phyloP scores from a whole-genome alignment of 2,113 vertebrate species.

The Falco punctatus region DNA sequence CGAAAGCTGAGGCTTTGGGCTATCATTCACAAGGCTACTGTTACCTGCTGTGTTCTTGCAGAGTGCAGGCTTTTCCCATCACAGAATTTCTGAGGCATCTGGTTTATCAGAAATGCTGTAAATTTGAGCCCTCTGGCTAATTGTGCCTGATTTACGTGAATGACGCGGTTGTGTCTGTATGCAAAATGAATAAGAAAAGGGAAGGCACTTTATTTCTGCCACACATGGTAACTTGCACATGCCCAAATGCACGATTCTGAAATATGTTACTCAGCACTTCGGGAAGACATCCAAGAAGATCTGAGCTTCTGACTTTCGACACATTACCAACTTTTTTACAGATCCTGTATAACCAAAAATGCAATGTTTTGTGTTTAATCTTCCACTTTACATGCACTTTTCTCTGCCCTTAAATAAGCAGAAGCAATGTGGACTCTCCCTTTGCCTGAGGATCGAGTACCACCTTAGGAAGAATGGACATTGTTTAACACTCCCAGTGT shows the following conservation, averaged over 20 bases:
- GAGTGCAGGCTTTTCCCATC: conserved; percentile 63
- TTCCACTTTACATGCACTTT: not conserved
- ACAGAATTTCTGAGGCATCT: conserved; percentile 43
- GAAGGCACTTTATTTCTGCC: not conserved
- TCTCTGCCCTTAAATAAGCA: not conserved
- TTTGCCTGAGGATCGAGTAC: not conserved
- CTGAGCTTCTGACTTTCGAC: not conserved
- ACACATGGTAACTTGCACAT: not conserved
- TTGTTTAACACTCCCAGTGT: rapidly evolving
- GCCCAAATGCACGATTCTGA: not conserved
- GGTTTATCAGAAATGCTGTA: conserved; percentile 41
- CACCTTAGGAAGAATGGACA: not conserved
- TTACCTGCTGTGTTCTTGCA: conserved; percentile 50
- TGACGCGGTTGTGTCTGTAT: conserved; percentile 28
- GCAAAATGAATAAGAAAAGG: not conserved
- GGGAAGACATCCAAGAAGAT: not conserved
- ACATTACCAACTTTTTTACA: not conserved
- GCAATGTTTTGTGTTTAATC: not conserved
- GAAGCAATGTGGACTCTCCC: not conserved
- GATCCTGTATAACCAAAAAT: not conserved
- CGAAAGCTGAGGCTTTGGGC: conserved; percentile 58
- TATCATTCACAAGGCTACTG: conserved; percentile 53
- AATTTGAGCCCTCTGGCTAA: conserved; percentile 51
- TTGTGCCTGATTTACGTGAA: conserved; percentile 43
- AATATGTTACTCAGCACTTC: not conserved